phyloP scores from a whole-genome alignment of 2,113 vertebrate species.

The Pipra filicauda region DNA sequence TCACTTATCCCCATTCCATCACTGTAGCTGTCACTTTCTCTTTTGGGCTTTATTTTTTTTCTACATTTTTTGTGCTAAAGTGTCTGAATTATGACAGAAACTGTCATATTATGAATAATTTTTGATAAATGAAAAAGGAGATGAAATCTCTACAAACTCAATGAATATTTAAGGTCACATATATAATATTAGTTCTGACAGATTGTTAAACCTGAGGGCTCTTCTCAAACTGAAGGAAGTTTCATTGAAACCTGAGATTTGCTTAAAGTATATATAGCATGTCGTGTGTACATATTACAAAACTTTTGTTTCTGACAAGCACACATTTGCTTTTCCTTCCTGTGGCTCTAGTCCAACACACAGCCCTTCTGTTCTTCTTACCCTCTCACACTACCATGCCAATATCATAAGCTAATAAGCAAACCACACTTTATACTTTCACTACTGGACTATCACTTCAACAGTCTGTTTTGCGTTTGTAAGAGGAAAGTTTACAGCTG shows the following conservation, averaged over 20 bases:
- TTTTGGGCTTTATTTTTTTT: neutral
- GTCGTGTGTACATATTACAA: neutral
- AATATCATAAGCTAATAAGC: neutral
- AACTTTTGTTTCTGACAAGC: neutral
- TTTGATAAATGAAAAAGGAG: constrained; percentile 1
- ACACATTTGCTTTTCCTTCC: neutral
- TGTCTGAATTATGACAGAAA: constrained; percentile 26
- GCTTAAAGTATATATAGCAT: neutral
- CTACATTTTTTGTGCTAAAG: neutral
- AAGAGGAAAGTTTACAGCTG: neutral
- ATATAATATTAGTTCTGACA: neutral
- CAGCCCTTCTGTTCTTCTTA: neutral
- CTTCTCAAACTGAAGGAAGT: neutral
- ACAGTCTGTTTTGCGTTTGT: neutral
- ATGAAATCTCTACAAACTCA: neutral
- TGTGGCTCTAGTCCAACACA: neutral
- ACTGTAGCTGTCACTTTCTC: constrained; percentile 12
- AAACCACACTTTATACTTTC: neutral
- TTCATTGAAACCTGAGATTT: neutral
- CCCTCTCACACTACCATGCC: neutral
- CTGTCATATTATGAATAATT: neutral
- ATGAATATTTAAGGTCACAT: constrained; percentile 29
- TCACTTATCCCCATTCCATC: constrained; percentile 32
- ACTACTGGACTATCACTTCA: neutral
- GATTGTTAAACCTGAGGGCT: neutral